Conservation (phyloP, 1,140 invertebrate species). For the Caenorhabditis briggsae region DNA sequence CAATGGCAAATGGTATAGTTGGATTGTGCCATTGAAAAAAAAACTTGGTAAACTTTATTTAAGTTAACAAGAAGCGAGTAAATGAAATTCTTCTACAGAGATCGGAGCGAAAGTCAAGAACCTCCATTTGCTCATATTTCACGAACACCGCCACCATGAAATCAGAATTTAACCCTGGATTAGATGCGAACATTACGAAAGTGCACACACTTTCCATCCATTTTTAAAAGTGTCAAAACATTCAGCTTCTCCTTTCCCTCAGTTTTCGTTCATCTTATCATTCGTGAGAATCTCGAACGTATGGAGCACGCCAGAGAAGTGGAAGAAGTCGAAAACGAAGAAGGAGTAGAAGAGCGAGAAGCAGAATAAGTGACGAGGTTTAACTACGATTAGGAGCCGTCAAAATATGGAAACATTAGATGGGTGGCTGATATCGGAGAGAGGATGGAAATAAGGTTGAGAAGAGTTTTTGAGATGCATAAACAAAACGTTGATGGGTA, state of each 20-base stretch:
- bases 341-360: no score
- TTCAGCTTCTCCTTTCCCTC: slow-evolving; percentile 8
- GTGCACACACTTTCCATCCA: background rate
- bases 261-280: slow-evolving; percentile 22
- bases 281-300: slow-evolving; percentile 40
- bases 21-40: no score
- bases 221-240: slow-evolving; percentile 29
- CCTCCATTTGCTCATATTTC: no score
- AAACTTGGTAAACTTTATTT: no score
- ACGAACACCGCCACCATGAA: background rate
- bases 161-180: background rate
- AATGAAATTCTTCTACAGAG: no score
- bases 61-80: no score
- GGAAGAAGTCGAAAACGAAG: background rate
- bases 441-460: background rate
- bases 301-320: background rate
- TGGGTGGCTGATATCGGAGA: slow-evolving; percentile 13
- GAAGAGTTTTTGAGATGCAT: background rate
- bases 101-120: no score
- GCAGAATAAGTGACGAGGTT: background rate
- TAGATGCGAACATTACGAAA: slow-evolving; percentile 11
- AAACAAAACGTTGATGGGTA: background rate
- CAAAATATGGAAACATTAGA: slow-evolving; percentile 53
- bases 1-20: no score
- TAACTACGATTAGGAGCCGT: slow-evolving; percentile 52